Base-by-base conservation (phyloP, 2,113 vertebrate species). In the Antigone vipio region DNA sequence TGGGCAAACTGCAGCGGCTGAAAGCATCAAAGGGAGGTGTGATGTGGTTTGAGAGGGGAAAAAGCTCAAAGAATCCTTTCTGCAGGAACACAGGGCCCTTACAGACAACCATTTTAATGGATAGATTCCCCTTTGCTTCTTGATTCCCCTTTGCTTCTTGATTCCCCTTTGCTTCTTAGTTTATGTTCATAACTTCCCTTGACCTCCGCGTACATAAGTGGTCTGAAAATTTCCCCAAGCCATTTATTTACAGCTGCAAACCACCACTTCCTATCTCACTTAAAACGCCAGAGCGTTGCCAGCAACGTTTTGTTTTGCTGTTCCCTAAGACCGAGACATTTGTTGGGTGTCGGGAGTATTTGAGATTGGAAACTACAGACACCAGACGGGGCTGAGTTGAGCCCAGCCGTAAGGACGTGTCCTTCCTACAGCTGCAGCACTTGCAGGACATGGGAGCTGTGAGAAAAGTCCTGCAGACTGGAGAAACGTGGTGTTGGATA, bases 351-450 rank as follows among this genome's bases (percentile, higher is more conserved):
- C 0, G 0, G 24, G 67, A 74, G 49, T 34, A 53, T 12, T 4
- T 7, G 24, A 35, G 58, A 45, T 0, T 5, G 34, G 58, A 62
- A 56, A 14, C 60, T 7, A 17, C 12, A 27, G 32, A 9, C 73
- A 15, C 38, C 69, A 72, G 34, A 15, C 1, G 1, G 32, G 32
- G n/a, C 35, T 0, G 3, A 7, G 35, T 4, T 2, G 0, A 58
- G 52, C n/a, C 12, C 1, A 49, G 60, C 52, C n/a, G 1, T 16
- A 9, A 22, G 26, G 45, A 63, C 0, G 17, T 2, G 5, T 5
- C 59, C 56, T 32, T 52, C 20, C 83, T 6, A 17, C 29, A 63
- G 75, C 66, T 38, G 60, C 64, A 58, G 26, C 29, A 11, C 26
- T 15, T 32, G 18, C 0, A 1, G 52, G 66, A 27, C 15, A 17